Conservation (phyloP, 2,797 vertebrate species). For the Mastacembelus armatus region DNA sequence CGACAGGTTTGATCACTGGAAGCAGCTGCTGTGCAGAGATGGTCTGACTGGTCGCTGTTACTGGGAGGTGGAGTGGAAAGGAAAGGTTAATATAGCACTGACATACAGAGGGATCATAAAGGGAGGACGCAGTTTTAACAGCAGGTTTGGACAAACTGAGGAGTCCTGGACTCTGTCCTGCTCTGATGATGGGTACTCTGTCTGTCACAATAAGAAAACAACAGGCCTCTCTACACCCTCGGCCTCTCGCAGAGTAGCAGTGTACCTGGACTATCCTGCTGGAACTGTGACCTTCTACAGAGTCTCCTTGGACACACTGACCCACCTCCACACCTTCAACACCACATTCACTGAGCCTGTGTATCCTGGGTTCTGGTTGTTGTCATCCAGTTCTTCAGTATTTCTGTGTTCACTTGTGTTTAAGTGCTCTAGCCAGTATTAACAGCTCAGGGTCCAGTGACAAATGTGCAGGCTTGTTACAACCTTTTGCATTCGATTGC, state of each 20-base stretch:
- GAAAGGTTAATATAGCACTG: not conserved
- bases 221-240: not conserved
- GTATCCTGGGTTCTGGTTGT: not conserved
- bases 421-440: too few relatives aligned
- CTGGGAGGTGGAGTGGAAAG: slow-evolving; percentile 14
- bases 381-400: not conserved
- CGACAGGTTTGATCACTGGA: not conserved
- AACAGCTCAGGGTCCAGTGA: too few relatives aligned
- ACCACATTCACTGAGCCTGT: not conserved
- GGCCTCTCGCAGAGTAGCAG: not conserved
- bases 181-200: not conserved
- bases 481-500: too few relatives aligned
- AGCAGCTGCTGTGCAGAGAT: slow-evolving; percentile 8
- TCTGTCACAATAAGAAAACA: not conserved
- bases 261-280: slow-evolving; percentile 5
- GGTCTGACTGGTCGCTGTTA: not conserved
- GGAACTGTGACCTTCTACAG: not conserved
- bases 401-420: not conserved
- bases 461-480: too few relatives aligned
- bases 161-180: slow-evolving; percentile 7
- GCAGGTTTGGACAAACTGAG: not conserved
- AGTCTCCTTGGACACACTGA: not conserved
- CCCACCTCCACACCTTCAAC: slow-evolving; percentile 1
- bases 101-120: not conserved
- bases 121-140: fast-evolving